Conservation (phyloP, 2,797 vertebrate genomes). For the Ctenochaetus hawaiiensis region DNA sequence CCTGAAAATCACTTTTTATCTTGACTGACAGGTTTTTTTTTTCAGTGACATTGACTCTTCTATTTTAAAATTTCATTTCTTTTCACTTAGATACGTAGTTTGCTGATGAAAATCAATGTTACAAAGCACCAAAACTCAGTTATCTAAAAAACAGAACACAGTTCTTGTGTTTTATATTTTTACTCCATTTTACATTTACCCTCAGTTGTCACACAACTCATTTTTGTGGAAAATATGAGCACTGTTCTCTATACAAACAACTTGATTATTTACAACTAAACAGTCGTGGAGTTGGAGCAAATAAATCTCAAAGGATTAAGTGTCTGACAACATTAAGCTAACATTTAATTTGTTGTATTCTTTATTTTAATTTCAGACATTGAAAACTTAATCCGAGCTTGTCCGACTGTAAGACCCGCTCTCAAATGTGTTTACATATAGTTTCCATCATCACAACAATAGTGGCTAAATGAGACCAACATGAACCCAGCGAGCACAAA, state of each 20-base stretch:
- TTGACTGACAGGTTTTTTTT: not conserved
- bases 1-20: not conserved
- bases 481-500: conserved; percentile 51
- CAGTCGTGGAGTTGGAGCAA: conserved; percentile 21
- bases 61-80: not conserved
- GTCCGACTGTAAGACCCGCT: conserved; percentile 23
- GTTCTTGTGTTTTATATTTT: not conserved
- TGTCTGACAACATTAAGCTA: conserved; percentile 49
- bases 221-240: conserved; percentile 39
- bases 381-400: conserved; percentile 27
- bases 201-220: not conserved
- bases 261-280: conserved; percentile 48
- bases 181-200: conserved; percentile 10
- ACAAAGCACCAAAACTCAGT: conserved; percentile 1
- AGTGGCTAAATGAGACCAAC: conserved; percentile 59
- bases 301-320: conserved; percentile 27
- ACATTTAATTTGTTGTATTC: conserved; percentile 57
- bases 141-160: conserved; percentile 14
- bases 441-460: conserved; percentile 39
- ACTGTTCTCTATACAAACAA: conserved; percentile 46
- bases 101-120: conserved; percentile 17
- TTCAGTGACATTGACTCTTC: conserved; percentile 11
- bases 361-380: conserved; percentile 50
- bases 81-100: conserved; percentile 7
- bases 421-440: conserved; percentile 50